Evolutionary conservation across 2,797 vertebrate genomes (phyloP), one percentile per base, ranked within the genome.

Genomic region (Melanotaenia nigrans): DNA sequence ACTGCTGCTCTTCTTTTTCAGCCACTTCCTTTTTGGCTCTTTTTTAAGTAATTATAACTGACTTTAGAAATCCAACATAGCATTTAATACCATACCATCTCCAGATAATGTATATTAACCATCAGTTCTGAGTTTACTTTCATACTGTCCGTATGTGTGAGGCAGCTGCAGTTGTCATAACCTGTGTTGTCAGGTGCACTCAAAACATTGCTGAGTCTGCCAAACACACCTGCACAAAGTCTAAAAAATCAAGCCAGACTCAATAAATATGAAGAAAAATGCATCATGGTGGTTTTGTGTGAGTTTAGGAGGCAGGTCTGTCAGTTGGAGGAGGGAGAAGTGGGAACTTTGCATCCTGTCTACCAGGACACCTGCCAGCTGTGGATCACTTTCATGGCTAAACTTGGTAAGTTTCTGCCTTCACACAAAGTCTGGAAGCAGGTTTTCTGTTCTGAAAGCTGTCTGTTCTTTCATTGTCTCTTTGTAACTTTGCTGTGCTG

Each of bases 321-420:
- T 65, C 97, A 97, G 84, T 65, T 99, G 78, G 97, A 99, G 83
- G 97, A 98, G 83, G 98, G 98, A 1, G 96, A 98, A 18, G 71
- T 76, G 0, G 98, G 97, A n/a, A 92, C 92, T 14, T 83, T 99
- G 62, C 96, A 98, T 68, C 94, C 94, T 0, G 55, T 97, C 61
- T 99, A 96, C 90, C 96, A 87, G 85, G 84, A 74, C 20, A 94
- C 92, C 36, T 95, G 92, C 83, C 95, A 95, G 87, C 93, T 87
- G 2, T 99, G 96, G 97, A 96, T 99, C 86, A 92, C 92, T 45
- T 99, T 97, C 83, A 99, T 99, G 97, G 94, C 92, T 79, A 92
- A 91, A 60, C 90, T 96, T 2, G 96, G 98, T 98, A 83, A 82
- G 95, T 55, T 71, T 59, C 20, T 47, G 20, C 58, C 49, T 5